Percentiles rank a stretch among this genome's conserved stretches.
Evolutionary conservation across 2,888 invertebrate genomes (phyloP).

Genomic region (Exephanes ischioxanthus): DNA sequence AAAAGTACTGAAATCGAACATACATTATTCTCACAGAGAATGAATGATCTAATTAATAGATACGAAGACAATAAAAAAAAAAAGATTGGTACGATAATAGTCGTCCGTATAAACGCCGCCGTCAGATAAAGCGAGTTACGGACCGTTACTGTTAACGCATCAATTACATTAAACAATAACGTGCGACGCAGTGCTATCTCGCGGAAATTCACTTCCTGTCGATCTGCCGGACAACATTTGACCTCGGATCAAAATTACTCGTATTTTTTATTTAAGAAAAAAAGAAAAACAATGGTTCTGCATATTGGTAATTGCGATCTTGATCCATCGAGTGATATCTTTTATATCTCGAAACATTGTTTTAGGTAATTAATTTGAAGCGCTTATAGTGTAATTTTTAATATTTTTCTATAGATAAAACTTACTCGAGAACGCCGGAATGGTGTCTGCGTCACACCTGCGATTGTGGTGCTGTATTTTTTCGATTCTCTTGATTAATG

Average conservation of each 20-base stretch:
- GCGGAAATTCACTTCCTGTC: conserved; percentile 51
- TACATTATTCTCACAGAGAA: neutral
- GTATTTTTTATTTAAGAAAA: neutral
- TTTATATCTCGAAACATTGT: conserved; percentile 9
- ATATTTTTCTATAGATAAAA: conserved; percentile 25
- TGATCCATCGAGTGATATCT: neutral
- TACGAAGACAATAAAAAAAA: neutral
- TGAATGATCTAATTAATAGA: neutral
- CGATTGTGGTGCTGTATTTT: neutral
- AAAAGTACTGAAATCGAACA: neutral
- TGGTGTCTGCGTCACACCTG: conserved; percentile 11
- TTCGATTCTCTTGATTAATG: conserved; percentile 41
- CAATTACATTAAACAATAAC: conserved; percentile 37
- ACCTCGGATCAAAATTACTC: neutral
- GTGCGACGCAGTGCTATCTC: neutral
- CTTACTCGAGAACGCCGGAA: conserved; percentile 29
- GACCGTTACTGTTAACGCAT: conserved; percentile 36
- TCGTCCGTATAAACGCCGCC: neutral
- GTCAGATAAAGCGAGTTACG: conserved; percentile 11
- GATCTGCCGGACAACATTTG: conserved; percentile 1
- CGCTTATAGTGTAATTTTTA: neutral
- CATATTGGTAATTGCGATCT: conserved; percentile 11
- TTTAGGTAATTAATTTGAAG: conserved; percentile 4
- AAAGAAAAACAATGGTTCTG: neutral
- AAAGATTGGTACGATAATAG: neutral